Conservation (phyloP, 2,113 vertebrate species). For the Ailurus styani region DNA sequence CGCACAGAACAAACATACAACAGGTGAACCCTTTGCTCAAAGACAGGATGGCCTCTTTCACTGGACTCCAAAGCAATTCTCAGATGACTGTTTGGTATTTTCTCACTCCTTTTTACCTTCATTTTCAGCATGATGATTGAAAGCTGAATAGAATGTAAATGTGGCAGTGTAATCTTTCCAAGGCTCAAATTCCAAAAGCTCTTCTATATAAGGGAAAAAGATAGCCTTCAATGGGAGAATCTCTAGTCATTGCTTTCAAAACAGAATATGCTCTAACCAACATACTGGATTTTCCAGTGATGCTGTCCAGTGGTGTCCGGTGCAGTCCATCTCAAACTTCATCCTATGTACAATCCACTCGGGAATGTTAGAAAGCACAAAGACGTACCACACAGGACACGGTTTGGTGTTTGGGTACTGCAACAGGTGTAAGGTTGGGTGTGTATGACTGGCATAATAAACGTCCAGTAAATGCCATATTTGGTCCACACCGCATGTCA, state of each 20-base stretch:
- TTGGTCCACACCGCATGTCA: not conserved
- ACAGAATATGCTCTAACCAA: not conserved
- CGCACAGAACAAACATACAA: not conserved
- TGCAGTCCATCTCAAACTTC: too few relatives aligned
- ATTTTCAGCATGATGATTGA: not conserved
- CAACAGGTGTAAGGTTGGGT: not conserved
- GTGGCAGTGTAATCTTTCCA: not conserved
- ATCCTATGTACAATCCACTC: accelerated
- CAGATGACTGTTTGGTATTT: not conserved
- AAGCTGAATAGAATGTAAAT: not conserved
- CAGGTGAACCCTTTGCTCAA: not conserved
- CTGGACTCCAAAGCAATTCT: not conserved
- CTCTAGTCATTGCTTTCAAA: not conserved
- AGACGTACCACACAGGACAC: not conserved
- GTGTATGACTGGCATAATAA: not conserved
- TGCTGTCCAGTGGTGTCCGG: accelerated
- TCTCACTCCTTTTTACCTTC: not conserved
- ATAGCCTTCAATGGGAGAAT: not conserved
- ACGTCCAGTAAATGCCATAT: not conserved
- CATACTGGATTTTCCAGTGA: too few relatives aligned
- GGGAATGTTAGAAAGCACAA: not conserved
- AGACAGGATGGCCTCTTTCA: not conserved
- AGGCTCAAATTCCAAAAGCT: not conserved
- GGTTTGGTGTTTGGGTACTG: not conserved
- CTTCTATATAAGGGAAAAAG: not conserved